A percentile compares a stretch with the other conserved stretches of the same genome.
Evolutionary conservation across 2,888 invertebrate species (phyloP).

Genomic region (Thereva nobilitata): DNA sequence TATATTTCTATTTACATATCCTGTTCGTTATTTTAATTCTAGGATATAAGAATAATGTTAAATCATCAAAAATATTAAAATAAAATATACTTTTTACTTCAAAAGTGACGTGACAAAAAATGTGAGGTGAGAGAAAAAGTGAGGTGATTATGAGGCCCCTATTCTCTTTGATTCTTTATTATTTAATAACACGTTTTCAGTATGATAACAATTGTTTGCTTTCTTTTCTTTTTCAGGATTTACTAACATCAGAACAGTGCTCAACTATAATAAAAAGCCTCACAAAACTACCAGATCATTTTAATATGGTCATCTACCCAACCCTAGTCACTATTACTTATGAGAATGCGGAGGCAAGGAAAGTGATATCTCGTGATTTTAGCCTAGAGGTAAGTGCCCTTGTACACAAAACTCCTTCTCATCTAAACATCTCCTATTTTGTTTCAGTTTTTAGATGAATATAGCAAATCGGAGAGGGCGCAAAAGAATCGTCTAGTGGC

Average conservation of each 20-base stretch:
- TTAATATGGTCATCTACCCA: slow-evolving; percentile 57
- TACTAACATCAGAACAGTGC: slow-evolving; percentile 55
- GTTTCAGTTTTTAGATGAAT: slow-evolving; percentile 55
- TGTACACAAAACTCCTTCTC: slow-evolving; percentile 3
- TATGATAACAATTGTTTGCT: neutral
- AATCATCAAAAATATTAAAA: too few species aligned
- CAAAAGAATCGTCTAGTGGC: slow-evolving; percentile 55
- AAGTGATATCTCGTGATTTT: slow-evolving; percentile 55
- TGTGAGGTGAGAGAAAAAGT: too few species aligned
- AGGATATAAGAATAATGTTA: too few species aligned
- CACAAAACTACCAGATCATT: slow-evolving; percentile 55
- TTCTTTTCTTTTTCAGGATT: slow-evolving; percentile 47
- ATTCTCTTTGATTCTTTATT: too few species aligned
- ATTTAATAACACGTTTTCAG: neutral
- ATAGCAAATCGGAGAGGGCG: slow-evolving; percentile 55
- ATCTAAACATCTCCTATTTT: slow-evolving; percentile 19
- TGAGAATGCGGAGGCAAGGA: slow-evolving; percentile 54
- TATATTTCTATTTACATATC: too few species aligned
- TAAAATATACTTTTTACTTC: too few species aligned
- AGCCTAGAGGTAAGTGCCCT: slow-evolving; percentile 53
- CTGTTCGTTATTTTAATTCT: too few species aligned
- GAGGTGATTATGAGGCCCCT: too few species aligned
- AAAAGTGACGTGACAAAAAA: too few species aligned
- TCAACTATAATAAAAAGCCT: slow-evolving; percentile 56
- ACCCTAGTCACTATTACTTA: slow-evolving; percentile 56